phyloP scores from a whole-genome alignment of 2,113 vertebrate species.

The Phocoena phocoena region DNA sequence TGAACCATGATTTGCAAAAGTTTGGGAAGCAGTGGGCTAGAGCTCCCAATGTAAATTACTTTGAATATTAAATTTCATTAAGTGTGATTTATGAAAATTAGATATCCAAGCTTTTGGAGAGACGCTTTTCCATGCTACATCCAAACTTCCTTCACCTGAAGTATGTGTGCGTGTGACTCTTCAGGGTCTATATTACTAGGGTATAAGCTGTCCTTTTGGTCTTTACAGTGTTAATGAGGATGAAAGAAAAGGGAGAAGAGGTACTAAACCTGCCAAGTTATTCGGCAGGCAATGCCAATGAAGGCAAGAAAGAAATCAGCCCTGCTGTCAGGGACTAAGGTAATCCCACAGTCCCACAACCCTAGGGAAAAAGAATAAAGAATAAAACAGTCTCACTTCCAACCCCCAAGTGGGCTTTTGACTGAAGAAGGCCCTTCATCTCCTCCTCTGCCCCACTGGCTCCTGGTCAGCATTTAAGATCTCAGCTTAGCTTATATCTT shows the following conservation, averaged over 20 bases:
- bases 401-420: neutral
- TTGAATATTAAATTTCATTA: neutral
- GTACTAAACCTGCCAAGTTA: neutral
- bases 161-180: neutral
- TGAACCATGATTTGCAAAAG: neutral
- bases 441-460: neutral
- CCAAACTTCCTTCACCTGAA: neutral
- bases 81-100: neutral
- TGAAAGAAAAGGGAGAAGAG: neutral
- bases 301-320: neutral
- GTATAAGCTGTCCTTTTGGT: neutral
- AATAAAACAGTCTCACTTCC: neutral
- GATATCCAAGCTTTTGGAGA: neutral
- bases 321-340: neutral
- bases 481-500: neutral
- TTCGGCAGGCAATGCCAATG: neutral
- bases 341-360: neutral
- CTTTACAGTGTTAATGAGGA: neutral
- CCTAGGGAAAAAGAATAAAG: neutral
- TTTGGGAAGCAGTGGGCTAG: neutral
- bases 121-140: neutral
- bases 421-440: neutral
- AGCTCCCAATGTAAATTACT: neutral
- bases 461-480: neutral
- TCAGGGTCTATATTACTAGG: neutral